Conservation (phyloP, 2,797 vertebrate species). For the Pantherophis vulpinus region DNA sequence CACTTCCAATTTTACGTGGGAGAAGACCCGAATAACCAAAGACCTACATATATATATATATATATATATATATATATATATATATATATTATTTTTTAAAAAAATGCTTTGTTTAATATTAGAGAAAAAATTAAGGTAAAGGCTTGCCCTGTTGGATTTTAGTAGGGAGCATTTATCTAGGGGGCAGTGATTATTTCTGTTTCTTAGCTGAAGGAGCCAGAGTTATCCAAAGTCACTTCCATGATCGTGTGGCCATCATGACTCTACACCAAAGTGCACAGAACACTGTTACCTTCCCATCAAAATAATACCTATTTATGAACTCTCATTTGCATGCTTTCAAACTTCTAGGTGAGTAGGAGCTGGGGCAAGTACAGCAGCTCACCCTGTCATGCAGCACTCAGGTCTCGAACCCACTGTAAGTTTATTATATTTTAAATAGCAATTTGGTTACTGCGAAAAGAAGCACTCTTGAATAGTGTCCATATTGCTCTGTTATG, state of each 20-base stretch:
- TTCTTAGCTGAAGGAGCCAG: background rate
- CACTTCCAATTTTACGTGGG: too few species aligned
- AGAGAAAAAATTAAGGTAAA: constrained; percentile 49
- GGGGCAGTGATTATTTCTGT: background rate
- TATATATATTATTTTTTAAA: too few species aligned
- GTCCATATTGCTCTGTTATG: background rate
- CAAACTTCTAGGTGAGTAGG: background rate
- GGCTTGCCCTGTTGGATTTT: too few species aligned
- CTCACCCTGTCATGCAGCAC: background rate
- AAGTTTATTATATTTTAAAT: constrained; percentile 42
- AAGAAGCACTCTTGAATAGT: background rate
- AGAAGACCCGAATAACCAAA: too few species aligned
- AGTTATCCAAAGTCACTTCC: background rate
- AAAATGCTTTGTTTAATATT: constrained; percentile 52
- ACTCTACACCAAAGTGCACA: background rate
- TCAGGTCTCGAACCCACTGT: background rate
- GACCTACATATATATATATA: too few species aligned
- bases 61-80: too few species aligned
- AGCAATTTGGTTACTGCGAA: background rate
- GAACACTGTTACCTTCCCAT: background rate
- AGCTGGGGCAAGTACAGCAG: background rate
- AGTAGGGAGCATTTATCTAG: too few species aligned
- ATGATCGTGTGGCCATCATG: background rate
- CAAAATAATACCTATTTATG: background rate
- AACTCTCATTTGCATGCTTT: background rate